Evolutionary conservation across 2,888 invertebrate genomes (phyloP).

Genomic region (Ischnus inquisitorius): DNA sequence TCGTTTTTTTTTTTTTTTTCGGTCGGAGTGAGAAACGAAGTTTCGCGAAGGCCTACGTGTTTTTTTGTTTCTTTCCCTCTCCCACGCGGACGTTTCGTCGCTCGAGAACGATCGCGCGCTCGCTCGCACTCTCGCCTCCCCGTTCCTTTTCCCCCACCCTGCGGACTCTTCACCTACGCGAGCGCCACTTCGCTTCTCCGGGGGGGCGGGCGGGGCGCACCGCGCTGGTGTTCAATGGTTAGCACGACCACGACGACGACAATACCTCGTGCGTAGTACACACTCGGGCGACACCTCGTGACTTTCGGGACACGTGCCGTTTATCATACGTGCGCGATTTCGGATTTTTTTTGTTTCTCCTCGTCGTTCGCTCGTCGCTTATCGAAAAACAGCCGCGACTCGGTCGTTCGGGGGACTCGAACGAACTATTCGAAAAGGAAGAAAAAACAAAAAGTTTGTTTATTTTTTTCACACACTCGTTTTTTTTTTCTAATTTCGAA

Average conservation of each 20-base stretch:
- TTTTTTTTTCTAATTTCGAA: no score
- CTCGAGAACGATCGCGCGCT: constrained; percentile 1
- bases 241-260: not conserved
- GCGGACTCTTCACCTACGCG: constrained; percentile 50
- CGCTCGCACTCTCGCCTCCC: constrained; percentile 31
- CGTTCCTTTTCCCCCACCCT: not conserved
- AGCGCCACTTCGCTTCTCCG: constrained; percentile 8
- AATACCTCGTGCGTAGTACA: not conserved
- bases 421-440: no score
- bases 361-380: not conserved
- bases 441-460: no score
- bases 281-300: not conserved
- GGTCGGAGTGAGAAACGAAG: constrained; percentile 26
- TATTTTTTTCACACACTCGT: no score
- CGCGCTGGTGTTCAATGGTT: constrained; percentile 2
- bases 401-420: no score
- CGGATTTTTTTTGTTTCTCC: no score
- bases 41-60: constrained; percentile 56
- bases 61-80: constrained; percentile 7
- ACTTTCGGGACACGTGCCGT: constrained; percentile 5
- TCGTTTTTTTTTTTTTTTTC: not conserved
- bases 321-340: no score
- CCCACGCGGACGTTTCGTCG: constrained; percentile 18
- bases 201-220: not conserved
- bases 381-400: no score